Base-by-base conservation (phyloP, 2,113 vertebrate species). In the Poeciliopsis prolifica region DNA sequence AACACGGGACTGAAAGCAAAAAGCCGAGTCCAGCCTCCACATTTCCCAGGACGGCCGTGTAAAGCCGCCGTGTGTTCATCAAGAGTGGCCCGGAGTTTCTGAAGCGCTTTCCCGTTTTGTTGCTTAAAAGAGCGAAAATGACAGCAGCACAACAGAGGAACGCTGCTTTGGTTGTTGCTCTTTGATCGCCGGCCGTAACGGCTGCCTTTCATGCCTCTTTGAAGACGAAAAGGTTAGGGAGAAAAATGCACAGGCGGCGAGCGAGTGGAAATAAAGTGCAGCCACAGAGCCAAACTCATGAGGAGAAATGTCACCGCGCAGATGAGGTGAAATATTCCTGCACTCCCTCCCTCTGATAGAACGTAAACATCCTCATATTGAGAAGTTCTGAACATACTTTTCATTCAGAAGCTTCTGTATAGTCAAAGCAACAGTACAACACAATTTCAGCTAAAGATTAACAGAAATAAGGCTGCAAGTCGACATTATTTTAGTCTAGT, bases 181-280 rank as follows among this genome's bases (percentile, higher is more conserved):
- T 92, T 91, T 92, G 92, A 93, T 91, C 78, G 74, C 24, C 66
- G 61, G 76, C 77, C 70, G 31, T 85, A 85, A 89, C 71, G 64
- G 83, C 10, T 40, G 86, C 65, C 85, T 91, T 91, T 88, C 73
- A 83, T 81, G 61, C 40, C 77, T 62, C 91, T 91, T 91, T 92
- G 89, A 90, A 88, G 88, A 72, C 75, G 51, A 58, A 87, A 89
- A 89, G 88, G 88, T 90, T 87, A 78, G 33, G 65, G 62, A 66
- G 61, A 65, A 81, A 72, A 79, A 76, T 42, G 77, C 31, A 74
- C 24, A 72, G 67, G 73, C 44, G 75, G 66, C 70, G 81, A 73
- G 74, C 37, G 33, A 63, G 61, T 28, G 28, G n/a, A 71, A 75
- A 82, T 51, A 74, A 42, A 66, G 31, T 7, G 66, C 24, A 71